Evolutionary conservation across 2,113 vertebrate genomes (phyloP).

Genomic region (Butorides virescens): DNA sequence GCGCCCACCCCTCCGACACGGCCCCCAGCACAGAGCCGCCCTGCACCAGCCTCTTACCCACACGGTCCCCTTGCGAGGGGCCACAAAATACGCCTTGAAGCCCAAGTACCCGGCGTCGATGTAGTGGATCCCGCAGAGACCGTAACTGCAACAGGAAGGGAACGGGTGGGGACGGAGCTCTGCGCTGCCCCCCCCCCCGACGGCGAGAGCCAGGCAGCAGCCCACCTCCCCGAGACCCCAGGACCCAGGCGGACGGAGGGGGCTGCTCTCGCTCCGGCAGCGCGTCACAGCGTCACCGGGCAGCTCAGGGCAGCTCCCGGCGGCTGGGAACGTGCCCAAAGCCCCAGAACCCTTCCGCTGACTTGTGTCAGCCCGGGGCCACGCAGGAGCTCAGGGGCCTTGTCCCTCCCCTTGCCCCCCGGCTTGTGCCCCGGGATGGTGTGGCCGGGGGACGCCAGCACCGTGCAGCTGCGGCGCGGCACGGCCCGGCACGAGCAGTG

Average conservation of each 20-base stretch:
- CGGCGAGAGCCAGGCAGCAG: accelerated
- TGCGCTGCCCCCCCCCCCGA: background rate
- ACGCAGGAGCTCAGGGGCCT: background rate
- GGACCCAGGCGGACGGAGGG: background rate
- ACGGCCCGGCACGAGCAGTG: background rate
- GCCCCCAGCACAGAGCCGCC: background rate
- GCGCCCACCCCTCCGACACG: background rate
- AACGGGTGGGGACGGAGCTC: accelerated
- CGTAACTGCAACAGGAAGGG: conserved; percentile 65
- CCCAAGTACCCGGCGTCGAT: conserved; percentile 84
- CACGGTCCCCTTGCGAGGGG: conserved; percentile 83
- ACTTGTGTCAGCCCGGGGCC: background rate
- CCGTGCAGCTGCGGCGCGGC: accelerated
- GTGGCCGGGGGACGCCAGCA: accelerated
- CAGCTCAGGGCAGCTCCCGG: background rate
- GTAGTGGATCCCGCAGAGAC: conserved; percentile 90
- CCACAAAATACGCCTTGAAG: conserved; percentile 81
- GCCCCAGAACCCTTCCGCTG: background rate
- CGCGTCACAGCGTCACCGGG: accelerated
- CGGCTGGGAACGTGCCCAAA: background rate
- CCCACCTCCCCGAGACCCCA: background rate
- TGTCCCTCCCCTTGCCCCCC: background rate
- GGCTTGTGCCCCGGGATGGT: too few relatives aligned
- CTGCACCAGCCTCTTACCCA: conserved; percentile 82
- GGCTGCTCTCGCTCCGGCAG: background rate